Evolutionary conservation across 2,113 vertebrate species (phyloP), one percentile per base, ranked within the genome.

Genomic region (Dascyllus trimaculatus): DNA sequence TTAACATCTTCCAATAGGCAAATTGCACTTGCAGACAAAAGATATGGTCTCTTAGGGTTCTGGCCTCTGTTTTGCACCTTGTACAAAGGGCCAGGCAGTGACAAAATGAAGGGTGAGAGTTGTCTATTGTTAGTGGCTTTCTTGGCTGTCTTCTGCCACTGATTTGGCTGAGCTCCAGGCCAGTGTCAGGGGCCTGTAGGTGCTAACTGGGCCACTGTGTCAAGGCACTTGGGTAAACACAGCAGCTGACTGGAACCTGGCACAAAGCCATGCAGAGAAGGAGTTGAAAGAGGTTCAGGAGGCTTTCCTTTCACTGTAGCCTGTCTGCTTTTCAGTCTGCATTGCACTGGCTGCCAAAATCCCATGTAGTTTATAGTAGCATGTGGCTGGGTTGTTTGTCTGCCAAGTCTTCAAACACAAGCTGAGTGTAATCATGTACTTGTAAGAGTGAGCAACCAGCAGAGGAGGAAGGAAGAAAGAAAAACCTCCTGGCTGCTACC

Each of bases 181-280:
- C 77, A 54, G 70, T 83, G 90, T 89, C 85, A 58, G 70, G 73
- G 60, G 51, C 63, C 80, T 54, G 70, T 63, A 89, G 80, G 88
- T 85, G 88, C 88, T 87, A 89, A 92, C 86, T 92, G 89, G 88
- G 84, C 87, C 82, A 91, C 82, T 91, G 88, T 93, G 93, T 92
- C 91, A 92, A 86, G 82, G 81, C 90, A 83, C 78, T 79, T 68
- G 78, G 80, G 85, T 93, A 91, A 93, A 92, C 86, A 80, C 82
- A 51, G 73, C 86, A 82, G 88, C 88, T 90, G 87, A 84, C 89
- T 86, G 59, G 85, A 45, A 68, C 49, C 86, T 90, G 89, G 87
- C 84, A 65, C 69, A 62, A 45, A 68, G 91, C 91, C 87, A 84
- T 4, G 15, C 53, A 25, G 74, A 58, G 80, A 81, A 82, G 75